Evolutionary conservation across 2,113 vertebrate genomes (phyloP), one percentile per base, ranked within the genome.

Genomic region (Halichoerus grypus): DNA sequence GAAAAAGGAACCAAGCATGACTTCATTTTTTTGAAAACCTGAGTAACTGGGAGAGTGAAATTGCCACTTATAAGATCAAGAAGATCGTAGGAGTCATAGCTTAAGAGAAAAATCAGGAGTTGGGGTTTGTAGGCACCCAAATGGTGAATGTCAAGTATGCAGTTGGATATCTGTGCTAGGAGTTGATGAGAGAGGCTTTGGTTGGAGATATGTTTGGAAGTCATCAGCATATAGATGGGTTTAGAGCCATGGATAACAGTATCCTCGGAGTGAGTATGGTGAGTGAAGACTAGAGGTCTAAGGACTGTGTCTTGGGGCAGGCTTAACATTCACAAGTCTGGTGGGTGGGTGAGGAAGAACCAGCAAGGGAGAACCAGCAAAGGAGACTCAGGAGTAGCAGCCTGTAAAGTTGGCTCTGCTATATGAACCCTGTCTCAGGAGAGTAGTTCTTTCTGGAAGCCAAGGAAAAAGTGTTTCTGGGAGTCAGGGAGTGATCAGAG

Each of bases 131-230:
- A 13, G 63, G 53, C 1, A 61, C 87, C 51, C 36, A 72, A 39
- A 63, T 65, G 79, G 61, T 22, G 31, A 88, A 46, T 79, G 36
- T 82, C 79, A 71, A 33, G 49, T 51, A 51, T 8, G 33, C 49
- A 88, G 7, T 79, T 36, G 51, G 11, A n/a, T 33, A 31, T 55
- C 5, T 46, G 3, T 8, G 1, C 81, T 67, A 85, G n/a, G 71
- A n/a, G 26, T 42, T 91, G 1, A 21, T 28, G 59, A 39, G 39
- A 82, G 76, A 76, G 51, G 59, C 51, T n/a, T 31, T 19, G 33
- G n/a, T 82, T 96, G 67, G 76, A 69, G 22, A 65, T 33, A 7
- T 53, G 36, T 83, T 96, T 88, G 82, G 36, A 88, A 63, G n/a
- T 88, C 49, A 79, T 92, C 46, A 57, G 49, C 49, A 31, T 69